Evolutionary conservation across 2,113 vertebrate species (phyloP).

Genomic region (Genyomyrus donnyi): DNA sequence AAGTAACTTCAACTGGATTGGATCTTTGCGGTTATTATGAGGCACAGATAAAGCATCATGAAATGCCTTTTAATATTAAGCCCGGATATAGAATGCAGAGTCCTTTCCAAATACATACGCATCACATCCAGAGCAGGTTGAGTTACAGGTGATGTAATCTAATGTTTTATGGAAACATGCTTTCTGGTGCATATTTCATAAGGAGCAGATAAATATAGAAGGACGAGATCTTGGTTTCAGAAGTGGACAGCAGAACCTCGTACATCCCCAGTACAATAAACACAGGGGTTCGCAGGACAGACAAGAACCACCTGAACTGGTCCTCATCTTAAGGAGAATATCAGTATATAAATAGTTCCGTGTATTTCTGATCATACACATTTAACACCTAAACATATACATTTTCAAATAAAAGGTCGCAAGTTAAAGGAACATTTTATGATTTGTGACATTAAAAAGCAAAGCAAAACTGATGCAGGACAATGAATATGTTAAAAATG

Average conservation of each 20-base stretch:
- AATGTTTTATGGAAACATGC: slow-evolving; percentile 45
- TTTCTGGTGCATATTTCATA: slow-evolving; percentile 47
- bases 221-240: not conserved
- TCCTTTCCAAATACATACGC: not conserved
- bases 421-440: not conserved
- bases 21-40: not conserved
- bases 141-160: slow-evolving; percentile 40
- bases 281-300: not conserved
- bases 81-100: not conserved
- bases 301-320: not conserved
- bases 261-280: not conserved
- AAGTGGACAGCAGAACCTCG: not conserved
- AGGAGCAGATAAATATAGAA: slow-evolving; percentile 19
- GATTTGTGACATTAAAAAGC: not conserved
- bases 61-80: not conserved
- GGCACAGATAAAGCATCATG: not conserved
- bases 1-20: not conserved
- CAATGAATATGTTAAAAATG: not conserved
- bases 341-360: not conserved
- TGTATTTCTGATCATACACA: not conserved
- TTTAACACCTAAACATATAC: not conserved
- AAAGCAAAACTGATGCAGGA: not conserved
- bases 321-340: not conserved
- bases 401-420: not conserved
- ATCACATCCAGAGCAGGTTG: not conserved